Evolutionary conservation across 2,888 invertebrate species (phyloP).

Genomic region (Tenthredo scrophulariae): DNA sequence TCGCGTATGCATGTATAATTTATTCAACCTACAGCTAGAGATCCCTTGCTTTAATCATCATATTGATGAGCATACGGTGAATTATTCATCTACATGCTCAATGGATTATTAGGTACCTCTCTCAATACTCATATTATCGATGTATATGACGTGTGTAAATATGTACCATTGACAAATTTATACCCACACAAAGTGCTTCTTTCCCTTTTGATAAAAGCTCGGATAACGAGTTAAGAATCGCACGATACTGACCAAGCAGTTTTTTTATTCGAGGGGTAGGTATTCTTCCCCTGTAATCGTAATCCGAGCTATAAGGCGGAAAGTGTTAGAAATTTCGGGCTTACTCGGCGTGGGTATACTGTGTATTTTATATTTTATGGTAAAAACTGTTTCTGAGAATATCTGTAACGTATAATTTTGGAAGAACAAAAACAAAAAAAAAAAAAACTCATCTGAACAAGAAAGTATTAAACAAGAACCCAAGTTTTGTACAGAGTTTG

Average conservation of each 20-base stretch:
- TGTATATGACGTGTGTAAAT: background rate
- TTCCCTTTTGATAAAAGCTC: background rate
- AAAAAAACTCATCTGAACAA: background rate
- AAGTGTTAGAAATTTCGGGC: background rate
- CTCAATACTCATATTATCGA: conserved; percentile 5
- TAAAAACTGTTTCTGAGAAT: background rate
- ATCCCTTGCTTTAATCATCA: background rate
- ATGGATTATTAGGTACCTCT: conserved; percentile 34
- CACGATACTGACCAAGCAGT: background rate
- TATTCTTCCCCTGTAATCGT: background rate
- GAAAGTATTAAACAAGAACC: background rate
- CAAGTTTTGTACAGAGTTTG: background rate
- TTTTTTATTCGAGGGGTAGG: background rate
- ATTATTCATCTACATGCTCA: conserved; percentile 25
- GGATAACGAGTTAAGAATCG: background rate
- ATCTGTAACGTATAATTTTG: background rate
- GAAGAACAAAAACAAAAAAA: too few relatives aligned
- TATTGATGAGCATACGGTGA: background rate
- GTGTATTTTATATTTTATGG: background rate
- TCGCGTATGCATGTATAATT: conserved; percentile 6
- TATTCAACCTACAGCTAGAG: background rate
- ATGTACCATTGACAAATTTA: background rate
- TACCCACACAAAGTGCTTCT: too few relatives aligned
- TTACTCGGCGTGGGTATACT: background rate
- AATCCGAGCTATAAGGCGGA: background rate